A percentile compares a stretch with the other conserved stretches of the same genome.
Evolutionary conservation across 1,140 invertebrate species (phyloP).

Genomic region (Maniola jurtina): DNA sequence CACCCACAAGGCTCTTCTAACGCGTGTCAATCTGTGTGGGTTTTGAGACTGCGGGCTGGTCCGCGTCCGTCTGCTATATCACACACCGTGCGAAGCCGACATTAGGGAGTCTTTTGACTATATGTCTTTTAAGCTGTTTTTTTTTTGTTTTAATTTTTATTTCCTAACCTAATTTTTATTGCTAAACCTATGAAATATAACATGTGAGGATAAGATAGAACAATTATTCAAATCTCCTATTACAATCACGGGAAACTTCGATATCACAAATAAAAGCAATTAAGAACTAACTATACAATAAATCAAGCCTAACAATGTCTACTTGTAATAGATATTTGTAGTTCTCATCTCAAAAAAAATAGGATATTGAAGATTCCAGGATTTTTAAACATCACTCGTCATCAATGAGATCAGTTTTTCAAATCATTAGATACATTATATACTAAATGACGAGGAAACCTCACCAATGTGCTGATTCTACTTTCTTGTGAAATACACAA

Average conservation of each 20-base stretch:
- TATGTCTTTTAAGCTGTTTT: too few relatives aligned
- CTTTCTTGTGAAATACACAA: constrained; percentile 12
- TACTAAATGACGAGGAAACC: neutral
- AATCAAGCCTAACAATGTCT: constrained; percentile 1
- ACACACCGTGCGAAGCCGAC: too few relatives aligned
- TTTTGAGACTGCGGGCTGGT: too few relatives aligned
- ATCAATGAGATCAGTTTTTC: constrained; percentile 9
- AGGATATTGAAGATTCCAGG: neutral
- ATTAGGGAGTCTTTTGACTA: too few relatives aligned
- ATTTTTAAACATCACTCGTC: neutral
- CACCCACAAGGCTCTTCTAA: too few relatives aligned
- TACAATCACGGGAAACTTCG: constrained; percentile 9
- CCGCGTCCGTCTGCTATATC: too few relatives aligned
- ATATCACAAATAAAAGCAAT: constrained; percentile 20
- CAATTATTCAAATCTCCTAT: neutral
- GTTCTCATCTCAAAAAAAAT: neutral
- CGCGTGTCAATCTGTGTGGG: too few relatives aligned
- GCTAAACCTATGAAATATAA: too few relatives aligned
- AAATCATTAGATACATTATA: too few relatives aligned
- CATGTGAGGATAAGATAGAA: too few relatives aligned
- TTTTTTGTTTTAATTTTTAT: too few relatives aligned
- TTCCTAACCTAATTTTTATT: too few relatives aligned
- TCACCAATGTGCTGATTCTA: neutral
- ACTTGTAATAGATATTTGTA: neutral
- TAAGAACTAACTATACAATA: constrained; percentile 12